Evolutionary conservation across 2,888 invertebrate genomes (phyloP).

Genomic region (Yponomeuta plumbellus): DNA sequence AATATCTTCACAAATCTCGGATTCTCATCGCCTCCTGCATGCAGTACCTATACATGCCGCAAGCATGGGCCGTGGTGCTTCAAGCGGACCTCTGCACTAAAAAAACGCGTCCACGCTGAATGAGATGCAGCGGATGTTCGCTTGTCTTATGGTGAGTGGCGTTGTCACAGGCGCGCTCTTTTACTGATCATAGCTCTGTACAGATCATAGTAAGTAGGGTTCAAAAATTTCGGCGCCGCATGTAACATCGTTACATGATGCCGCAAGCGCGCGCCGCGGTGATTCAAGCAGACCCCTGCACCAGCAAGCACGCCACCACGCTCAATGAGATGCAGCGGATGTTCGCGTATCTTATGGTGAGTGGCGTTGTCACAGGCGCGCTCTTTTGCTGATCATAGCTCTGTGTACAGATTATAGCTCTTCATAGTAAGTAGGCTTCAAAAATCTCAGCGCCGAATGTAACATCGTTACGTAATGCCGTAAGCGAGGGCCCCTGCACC

Average conservation of each 20-base stretch:
- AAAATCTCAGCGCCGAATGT: no score
- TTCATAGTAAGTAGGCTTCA: no score
- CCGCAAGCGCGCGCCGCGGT: constrained; percentile 93
- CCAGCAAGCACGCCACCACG: constrained; percentile 88
- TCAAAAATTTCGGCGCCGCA: no score
- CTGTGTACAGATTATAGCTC: no score
- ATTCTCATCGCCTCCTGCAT: constrained; percentile 98
- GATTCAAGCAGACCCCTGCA: constrained; percentile 83
- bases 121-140: constrained; percentile 96
- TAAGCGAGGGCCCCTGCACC: constrained; percentile 84
- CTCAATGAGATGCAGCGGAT: constrained; percentile 93
- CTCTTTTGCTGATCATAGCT: no score
- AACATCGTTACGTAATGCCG: no score
- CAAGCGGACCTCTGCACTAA: constrained; percentile 84
- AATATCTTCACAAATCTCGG: no score
- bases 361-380: constrained; percentile 16
- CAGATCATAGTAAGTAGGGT: no score
- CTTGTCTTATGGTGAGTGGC: constrained; percentile 85
- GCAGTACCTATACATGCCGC: constrained; percentile 97
- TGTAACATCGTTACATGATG: no score
- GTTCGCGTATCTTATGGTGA: constrained; percentile 93
- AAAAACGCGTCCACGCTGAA: constrained; percentile 89
- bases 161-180: no score
- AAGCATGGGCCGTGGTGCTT: constrained; percentile 89
- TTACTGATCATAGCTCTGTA: no score